Evolutionary conservation across 2,888 invertebrate species (phyloP), one percentile per base, ranked within the genome.

Genomic region (Steinernema scapterisci): DNA sequence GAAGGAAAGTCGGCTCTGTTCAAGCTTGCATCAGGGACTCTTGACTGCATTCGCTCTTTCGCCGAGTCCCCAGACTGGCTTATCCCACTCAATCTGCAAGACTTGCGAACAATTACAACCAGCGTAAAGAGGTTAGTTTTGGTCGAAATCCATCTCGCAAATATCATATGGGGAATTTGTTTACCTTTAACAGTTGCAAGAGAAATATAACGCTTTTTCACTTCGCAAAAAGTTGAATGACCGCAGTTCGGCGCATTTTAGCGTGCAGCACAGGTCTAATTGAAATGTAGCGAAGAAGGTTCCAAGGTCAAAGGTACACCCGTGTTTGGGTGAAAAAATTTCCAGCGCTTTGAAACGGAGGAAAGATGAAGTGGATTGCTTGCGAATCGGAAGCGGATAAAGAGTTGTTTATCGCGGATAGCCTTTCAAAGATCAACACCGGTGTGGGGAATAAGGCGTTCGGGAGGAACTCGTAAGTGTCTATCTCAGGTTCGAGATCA

Each of bases 241-340:
- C 63, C 63, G 63, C 63, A n/a, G 63, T 63, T 63, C 31, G 31
- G 63, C 63, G 21, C 63, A 63, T 25, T 63, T 27, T 31, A 63
- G 63, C 27, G 31, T 31, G 31, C 27, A 27, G 31, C 63, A 25
- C 25, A 31, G 63, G 63, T 63, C 27, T 63, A 63, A 63, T 63
- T 63, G 63, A 63, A 63, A 63, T 63, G 63, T 63, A 63, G 63
- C 63, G 63, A 63, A 63, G 63, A 27, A 54, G 54, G n/a, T 25
- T 63, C 27, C 63, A 25, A 63, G 27, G 63, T 25, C 27, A 25
- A 63, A 63, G 16, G 31, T 31, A 31, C 21, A 63, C 31, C 54
- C 19, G 63, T 38, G 63, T 63, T 63, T 63, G 3, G 63, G 27
- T 63, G 63, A 48, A 5, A 48, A 16, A 38, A 38, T 38, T 38